Base-by-base conservation (phyloP, 2,113 vertebrate genomes). In the Catagonus wagneri region DNA sequence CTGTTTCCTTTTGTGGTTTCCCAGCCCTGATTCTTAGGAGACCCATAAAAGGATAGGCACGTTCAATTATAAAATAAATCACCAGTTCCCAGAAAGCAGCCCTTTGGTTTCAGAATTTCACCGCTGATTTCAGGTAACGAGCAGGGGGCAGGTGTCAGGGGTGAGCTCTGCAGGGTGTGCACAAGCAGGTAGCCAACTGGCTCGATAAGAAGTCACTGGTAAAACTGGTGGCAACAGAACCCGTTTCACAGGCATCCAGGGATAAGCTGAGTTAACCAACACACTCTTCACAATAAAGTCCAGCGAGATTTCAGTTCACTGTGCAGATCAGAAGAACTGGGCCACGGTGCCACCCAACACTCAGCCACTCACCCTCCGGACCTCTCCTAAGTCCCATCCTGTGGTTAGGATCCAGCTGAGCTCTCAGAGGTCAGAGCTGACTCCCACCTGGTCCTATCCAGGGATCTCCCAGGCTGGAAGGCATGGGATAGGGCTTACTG, bases 31-130 rank as follows among this genome's bases (percentile, higher is more conserved):
- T 79, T 87, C 78, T 94, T 83, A 85, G 83, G 79, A 94, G 75
- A 69, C 4, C 92, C 93, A 89, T 94, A 97, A 96, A 97, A 96
- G 95, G 96, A 81, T 66, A 80, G 66, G 63, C 74, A 50, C 87
- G 88, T 79, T 83, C 83, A 34, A 52, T 39, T 50, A 68, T 29
- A 88, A 69, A 94, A 78, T 66, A 94, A 91, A 84, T 75, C 23
- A 29, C n/a, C 89, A 22, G 50, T 88, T 83, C 79, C 74, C 95
- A 87, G 90, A 76, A 89, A 93, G 63, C 15, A 80, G 78, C 20
- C 32, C 27, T 94, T 71, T 72, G 75, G 50, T 79, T 90, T 95
- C 58, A 60, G 36, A 72, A 44, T 74, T 89, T 83, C 69, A 63
- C 75, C 66, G 71, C 56, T 88, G 71, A 86, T 92, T 90, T 86